A percentile compares a stretch with the other conserved stretches of the same genome.
phyloP scores from a whole-genome alignment of 2,797 vertebrate genomes.

The Carduelis carduelis region DNA sequence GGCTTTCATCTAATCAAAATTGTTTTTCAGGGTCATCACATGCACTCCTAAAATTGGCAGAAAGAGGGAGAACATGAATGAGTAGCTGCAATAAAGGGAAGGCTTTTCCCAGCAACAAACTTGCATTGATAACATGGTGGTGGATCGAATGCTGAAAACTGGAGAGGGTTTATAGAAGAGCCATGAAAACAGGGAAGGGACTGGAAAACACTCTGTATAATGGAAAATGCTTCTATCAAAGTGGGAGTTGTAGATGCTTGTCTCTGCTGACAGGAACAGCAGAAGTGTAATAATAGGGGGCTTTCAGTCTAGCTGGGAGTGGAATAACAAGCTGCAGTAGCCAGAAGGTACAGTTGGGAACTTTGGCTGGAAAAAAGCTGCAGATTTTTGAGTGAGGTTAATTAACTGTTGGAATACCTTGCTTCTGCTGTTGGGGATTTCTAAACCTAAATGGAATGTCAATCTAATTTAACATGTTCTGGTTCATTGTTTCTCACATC shows the following conservation, averaged over 20 bases:
- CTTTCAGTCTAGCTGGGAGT: neutral
- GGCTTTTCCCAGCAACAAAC: conserved; percentile 36
- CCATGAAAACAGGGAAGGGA: neutral
- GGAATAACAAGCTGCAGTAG: conserved; percentile 41
- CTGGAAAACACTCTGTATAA: conserved; percentile 16
- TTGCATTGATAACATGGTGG: conserved; percentile 8
- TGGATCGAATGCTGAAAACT: neutral
- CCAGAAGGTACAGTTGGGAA: conserved; percentile 32
- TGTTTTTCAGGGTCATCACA: conserved; percentile 44
- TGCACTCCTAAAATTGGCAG: conserved; percentile 31
- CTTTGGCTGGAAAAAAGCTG: conserved; percentile 27
- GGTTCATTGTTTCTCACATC: neutral
- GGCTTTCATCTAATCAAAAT: conserved; percentile 10
- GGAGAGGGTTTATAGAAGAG: conserved; percentile 39
- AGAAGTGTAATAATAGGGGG: conserved; percentile 45
- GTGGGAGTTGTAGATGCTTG: conserved; percentile 46
- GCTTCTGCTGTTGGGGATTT: neutral
- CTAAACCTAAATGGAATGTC: neutral
- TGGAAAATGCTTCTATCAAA: conserved; percentile 32
- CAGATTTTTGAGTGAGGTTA: conserved; percentile 18
- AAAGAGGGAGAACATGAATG: conserved; percentile 22
- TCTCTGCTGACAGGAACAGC: conserved; percentile 44
- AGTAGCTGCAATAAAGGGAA: conserved; percentile 41
- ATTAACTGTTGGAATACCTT: conserved; percentile 51
- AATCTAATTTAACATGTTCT: neutral